phyloP scores from a whole-genome alignment of 2,888 invertebrate species.

The Apeira syringaria region DNA sequence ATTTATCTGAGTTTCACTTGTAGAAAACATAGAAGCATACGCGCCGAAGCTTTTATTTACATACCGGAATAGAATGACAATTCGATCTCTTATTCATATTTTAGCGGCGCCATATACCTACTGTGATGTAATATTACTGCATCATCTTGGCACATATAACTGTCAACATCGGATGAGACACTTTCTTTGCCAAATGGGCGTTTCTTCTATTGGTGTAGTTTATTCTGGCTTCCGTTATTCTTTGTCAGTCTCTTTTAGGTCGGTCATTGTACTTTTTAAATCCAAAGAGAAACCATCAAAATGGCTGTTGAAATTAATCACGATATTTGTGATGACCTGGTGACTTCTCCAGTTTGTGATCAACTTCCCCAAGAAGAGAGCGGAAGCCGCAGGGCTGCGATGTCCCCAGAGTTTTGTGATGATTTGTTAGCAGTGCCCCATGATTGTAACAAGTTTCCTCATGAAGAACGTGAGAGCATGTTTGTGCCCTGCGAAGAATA shows the following conservation, averaged over 20 bases:
- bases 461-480: conserved; percentile 15
- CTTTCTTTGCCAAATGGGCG: conserved; percentile 50
- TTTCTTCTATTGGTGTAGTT: conserved; percentile 19
- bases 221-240: conserved; percentile 49
- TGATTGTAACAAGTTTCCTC: conserved; percentile 20
- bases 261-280: conserved; percentile 43
- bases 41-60: conserved; percentile 6
- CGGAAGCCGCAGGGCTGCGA: conserved; percentile 18
- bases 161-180: conserved; percentile 42
- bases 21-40: no score
- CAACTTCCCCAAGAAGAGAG: conserved; percentile 11
- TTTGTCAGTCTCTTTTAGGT: conserved; percentile 32
- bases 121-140: conserved; percentile 35
- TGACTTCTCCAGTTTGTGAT: conserved; percentile 14
- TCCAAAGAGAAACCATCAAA: conserved; percentile 16
- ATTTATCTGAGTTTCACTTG: no score
- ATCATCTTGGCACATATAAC: conserved; percentile 40
- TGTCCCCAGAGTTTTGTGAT: conserved; percentile 23
- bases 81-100: conserved; percentile 5
- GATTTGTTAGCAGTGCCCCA: conserved; percentile 19
- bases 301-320: conserved; percentile 35
- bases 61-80: conserved; percentile 15
- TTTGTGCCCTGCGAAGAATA: conserved; percentile 12
- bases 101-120: conserved; percentile 14
- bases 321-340: conserved; percentile 25